A percentile compares a stretch with the other conserved stretches of the same genome.
phyloP scores from a whole-genome alignment of 35 echinoderm and acorn worm species.

The Ptychodera flava region DNA sequence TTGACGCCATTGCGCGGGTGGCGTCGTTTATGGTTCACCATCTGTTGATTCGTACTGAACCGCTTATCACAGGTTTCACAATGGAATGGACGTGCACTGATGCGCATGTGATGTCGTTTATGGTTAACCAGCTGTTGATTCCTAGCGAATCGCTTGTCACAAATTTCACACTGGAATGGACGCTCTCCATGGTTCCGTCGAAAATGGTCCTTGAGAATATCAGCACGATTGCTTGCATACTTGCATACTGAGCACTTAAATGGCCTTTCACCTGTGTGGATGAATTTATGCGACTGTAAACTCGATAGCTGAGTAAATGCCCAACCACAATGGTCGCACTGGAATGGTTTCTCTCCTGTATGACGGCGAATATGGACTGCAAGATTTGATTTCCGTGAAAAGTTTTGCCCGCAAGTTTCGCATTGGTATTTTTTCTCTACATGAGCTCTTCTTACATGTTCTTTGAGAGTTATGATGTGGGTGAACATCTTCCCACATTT shows the following conservation, averaged over 20 bases:
- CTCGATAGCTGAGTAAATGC: constrained; percentile 42
- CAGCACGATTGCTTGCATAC: constrained; percentile 51
- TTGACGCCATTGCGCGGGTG: too few species aligned
- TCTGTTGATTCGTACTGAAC: too few species aligned
- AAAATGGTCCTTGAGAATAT: constrained; percentile 55
- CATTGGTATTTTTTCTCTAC: constrained; percentile 73
- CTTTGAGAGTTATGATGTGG: constrained; percentile 49
- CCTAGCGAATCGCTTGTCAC: constrained; percentile 10
- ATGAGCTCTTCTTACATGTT: constrained; percentile 59
- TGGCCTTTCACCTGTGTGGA: constrained; percentile 62
- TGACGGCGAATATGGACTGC: constrained; percentile 80
- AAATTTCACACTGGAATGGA: constrained; percentile 21
- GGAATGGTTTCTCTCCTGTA: constrained; percentile 84
- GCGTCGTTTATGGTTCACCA: too few species aligned
- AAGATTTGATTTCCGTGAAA: constrained; percentile 87
- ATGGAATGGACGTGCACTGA: too few species aligned
- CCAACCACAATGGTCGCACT: constrained; percentile 71
- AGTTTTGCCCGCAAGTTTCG: constrained; percentile 60
- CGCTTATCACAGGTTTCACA: too few species aligned
- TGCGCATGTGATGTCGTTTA: constrained; percentile 3
- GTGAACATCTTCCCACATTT: constrained; percentile 79
- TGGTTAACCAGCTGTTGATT: constrained; percentile 6
- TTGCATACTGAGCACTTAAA: constrained; percentile 64
- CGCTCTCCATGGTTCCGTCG: constrained; percentile 27
- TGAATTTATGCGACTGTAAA: constrained; percentile 61